Evolutionary conservation across 2,888 invertebrate genomes (phyloP).

Genomic region (Drosophila lutescens): DNA sequence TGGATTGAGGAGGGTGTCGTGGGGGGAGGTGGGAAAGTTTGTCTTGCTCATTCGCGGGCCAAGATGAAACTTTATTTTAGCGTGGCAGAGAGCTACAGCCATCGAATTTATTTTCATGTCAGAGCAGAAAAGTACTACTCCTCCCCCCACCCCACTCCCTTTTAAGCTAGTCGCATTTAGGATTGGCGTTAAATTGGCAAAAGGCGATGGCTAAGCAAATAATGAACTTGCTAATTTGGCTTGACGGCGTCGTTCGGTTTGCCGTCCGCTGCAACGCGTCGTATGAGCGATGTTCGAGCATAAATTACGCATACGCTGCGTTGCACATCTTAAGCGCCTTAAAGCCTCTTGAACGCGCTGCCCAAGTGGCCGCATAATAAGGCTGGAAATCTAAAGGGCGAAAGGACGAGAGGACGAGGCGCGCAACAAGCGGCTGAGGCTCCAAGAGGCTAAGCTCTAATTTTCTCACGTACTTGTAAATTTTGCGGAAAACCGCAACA

Average conservation of each 20-base stretch:
- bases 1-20: not conserved
- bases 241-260: conserved; percentile 17
- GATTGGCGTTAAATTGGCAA: conserved; percentile 61
- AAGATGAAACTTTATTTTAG: conserved; percentile 73
- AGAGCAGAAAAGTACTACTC: conserved; percentile 8
- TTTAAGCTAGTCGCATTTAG: conserved; percentile 34
- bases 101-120: conserved; percentile 76
- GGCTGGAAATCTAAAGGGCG: not conserved
- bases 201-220: conserved; percentile 52
- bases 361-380: conserved; percentile 34
- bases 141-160: not conserved
- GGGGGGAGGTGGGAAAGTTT: conserved; percentile 26
- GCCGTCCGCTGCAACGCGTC: conserved; percentile 42
- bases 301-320: conserved; percentile 61
- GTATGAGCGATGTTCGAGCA: conserved; percentile 53
- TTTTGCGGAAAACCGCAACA: conserved; percentile 79
- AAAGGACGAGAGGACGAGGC: conserved; percentile 5
- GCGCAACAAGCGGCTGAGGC: conserved; percentile 63
- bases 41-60: conserved; percentile 47
- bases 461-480: conserved; percentile 80
- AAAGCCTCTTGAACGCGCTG: conserved; percentile 24
- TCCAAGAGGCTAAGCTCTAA: conserved; percentile 71
- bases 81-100: conserved; percentile 60
- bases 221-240: conserved; percentile 66
- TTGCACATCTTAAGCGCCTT: conserved; percentile 35